Percentiles rank a stretch among this genome's conserved stretches.
Evolutionary conservation across 2,797 vertebrate genomes (phyloP).

Genomic region (Erethizon dorsatum): DNA sequence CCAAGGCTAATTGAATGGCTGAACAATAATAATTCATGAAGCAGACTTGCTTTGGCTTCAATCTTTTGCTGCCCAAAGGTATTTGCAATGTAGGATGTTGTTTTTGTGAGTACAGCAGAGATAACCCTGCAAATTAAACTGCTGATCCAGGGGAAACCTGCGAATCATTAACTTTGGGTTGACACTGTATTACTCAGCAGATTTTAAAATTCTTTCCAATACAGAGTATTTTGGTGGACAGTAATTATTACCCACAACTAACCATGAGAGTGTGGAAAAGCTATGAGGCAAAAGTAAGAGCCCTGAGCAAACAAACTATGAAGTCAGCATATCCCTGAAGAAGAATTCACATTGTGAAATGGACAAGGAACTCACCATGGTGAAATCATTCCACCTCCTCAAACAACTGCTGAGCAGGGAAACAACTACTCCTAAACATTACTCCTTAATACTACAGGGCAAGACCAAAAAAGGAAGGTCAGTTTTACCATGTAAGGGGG

Average conservation of each 20-base stretch:
- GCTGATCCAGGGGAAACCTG: rapidly evolving
- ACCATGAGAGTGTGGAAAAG: background rate
- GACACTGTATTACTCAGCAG: background rate
- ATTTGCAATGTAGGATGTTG: background rate
- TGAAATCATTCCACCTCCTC: background rate
- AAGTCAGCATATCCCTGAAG: background rate
- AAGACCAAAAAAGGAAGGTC: background rate
- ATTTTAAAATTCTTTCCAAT: background rate
- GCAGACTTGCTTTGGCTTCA: background rate
- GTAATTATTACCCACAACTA: background rate
- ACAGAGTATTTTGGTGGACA: background rate
- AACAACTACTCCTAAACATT: too few species aligned
- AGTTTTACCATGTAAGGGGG: background rate
- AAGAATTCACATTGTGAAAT: background rate
- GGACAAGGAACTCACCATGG: background rate
- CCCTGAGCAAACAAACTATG: too few species aligned
- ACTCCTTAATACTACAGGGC: background rate
- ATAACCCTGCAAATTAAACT: background rate
- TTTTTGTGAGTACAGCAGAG: background rate
- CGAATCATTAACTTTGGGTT: constrained; percentile 5
- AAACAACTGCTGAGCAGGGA: background rate
- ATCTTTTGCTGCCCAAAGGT: too few species aligned
- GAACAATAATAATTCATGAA: background rate
- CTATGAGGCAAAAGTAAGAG: background rate
- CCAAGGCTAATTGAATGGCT: background rate